Percentiles rank a stretch among this genome's conserved stretches.
Conservation (phyloP, 2,888 invertebrate species). For the Dolomedes plantarius region DNA sequence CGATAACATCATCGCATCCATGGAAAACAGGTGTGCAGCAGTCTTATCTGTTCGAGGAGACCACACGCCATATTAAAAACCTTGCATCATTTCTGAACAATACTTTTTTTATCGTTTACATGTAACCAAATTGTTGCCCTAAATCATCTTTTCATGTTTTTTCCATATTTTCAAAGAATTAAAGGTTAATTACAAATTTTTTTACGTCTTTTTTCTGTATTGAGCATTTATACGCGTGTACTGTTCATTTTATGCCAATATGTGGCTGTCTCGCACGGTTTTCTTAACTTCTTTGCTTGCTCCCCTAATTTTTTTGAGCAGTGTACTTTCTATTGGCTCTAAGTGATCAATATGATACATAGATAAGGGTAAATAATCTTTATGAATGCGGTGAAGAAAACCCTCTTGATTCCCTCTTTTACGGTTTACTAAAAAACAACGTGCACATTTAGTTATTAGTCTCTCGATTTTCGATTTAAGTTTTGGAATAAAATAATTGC, state of each 20-base stretch:
- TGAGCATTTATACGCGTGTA: not conserved
- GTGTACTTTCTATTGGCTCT: no score
- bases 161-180: not conserved
- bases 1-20: not conserved
- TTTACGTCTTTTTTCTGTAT: not conserved
- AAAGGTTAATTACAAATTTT: not conserved
- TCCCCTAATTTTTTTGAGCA: no score
- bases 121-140: not conserved
- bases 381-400: no score
- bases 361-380: no score
- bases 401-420: no score
- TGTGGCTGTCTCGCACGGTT: not conserved
- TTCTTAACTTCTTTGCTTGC: no score
- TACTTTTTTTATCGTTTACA: not conserved
- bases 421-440: no score
- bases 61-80: not conserved
- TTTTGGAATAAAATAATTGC: no score
- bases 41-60: not conserved
- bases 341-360: no score
- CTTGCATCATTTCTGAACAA: not conserved
- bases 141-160: not conserved
- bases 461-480: no score
- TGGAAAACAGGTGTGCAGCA: constrained; percentile 11
- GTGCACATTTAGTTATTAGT: no score
- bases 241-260: not conserved